A percentile compares a stretch with the other conserved stretches of the same genome.
Evolutionary conservation across 2,888 invertebrate genomes (phyloP).

Genomic region (Catocala nupta): DNA sequence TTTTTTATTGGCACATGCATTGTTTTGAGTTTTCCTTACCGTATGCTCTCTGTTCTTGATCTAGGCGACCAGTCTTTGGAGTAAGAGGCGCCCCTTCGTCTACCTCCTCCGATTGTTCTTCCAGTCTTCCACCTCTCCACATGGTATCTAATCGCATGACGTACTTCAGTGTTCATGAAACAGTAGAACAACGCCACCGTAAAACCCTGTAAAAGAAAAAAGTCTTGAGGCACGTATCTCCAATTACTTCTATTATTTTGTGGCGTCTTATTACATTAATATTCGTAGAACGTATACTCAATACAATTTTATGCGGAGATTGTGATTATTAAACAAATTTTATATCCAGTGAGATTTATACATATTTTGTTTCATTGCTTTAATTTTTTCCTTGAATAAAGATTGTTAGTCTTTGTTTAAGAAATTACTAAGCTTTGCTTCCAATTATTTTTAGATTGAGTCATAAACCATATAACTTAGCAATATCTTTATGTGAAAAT

Average conservation of each 20-base stretch:
- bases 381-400: no score
- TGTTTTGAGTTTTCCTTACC: slow-evolving; percentile 81
- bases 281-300: neutral
- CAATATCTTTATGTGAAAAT: no score
- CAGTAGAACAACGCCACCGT: slow-evolving; percentile 97
- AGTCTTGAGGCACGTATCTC: neutral
- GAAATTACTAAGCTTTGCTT: no score
- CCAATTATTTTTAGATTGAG: no score
- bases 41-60: slow-evolving; percentile 93
- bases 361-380: no score
- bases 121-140: slow-evolving; percentile 92
- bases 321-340: no score
- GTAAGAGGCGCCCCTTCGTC: slow-evolving; percentile 89
- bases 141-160: slow-evolving; percentile 94
- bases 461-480: no score
- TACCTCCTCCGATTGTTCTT: slow-evolving; percentile 88
- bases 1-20: slow-evolving; percentile 21
- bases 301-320: no score
- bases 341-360: no score
- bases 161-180: slow-evolving; percentile 97
- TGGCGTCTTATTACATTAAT: slow-evolving; percentile 1
- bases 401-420: no score
- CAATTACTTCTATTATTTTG: slow-evolving; percentile 9
- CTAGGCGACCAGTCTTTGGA: slow-evolving; percentile 95
- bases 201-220: slow-evolving; percentile 90